A percentile compares a stretch with the other conserved stretches of the same genome.
Evolutionary conservation across 1,140 invertebrate genomes (phyloP).

Genomic region (Scylla paramamosain): DNA sequence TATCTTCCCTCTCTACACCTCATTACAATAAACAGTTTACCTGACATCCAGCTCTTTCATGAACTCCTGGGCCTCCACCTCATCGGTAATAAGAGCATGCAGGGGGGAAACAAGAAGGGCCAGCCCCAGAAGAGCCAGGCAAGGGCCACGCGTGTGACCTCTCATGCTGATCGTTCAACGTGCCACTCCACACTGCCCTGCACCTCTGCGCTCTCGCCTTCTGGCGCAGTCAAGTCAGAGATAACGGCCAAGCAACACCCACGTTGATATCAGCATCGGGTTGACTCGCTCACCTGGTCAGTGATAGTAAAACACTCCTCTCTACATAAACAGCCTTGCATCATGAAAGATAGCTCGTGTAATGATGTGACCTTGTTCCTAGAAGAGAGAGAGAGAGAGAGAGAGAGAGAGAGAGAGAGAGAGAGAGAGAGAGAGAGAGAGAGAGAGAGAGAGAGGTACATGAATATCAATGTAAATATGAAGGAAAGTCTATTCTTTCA

Average conservation of each 20-base stretch:
- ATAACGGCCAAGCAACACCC: not conserved
- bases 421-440: conserved; percentile 35
- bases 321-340: not conserved
- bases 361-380: not conserved
- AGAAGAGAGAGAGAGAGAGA: conserved; percentile 28
- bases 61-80: conserved; percentile 26
- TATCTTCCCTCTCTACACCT: not conserved
- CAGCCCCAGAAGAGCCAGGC: conserved; percentile 25
- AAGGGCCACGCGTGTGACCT: not conserved
- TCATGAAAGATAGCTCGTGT: not conserved
- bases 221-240: not conserved
- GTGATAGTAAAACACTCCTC: not conserved
- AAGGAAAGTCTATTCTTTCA: no score
- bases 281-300: not conserved
- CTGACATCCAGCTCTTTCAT: conserved; percentile 53
- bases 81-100: not conserved
- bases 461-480: not conserved
- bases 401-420: conserved; percentile 39
- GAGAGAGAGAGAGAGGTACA: conserved; percentile 18
- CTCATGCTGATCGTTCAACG: not conserved
- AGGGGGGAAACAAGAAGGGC: not conserved
- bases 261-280: not conserved
- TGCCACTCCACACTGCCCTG: not conserved
- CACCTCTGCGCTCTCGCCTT: not conserved
- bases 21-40: not conserved